Evolutionary conservation across 2,113 vertebrate genomes (phyloP).

Genomic region (Carettochelys insculpta): DNA sequence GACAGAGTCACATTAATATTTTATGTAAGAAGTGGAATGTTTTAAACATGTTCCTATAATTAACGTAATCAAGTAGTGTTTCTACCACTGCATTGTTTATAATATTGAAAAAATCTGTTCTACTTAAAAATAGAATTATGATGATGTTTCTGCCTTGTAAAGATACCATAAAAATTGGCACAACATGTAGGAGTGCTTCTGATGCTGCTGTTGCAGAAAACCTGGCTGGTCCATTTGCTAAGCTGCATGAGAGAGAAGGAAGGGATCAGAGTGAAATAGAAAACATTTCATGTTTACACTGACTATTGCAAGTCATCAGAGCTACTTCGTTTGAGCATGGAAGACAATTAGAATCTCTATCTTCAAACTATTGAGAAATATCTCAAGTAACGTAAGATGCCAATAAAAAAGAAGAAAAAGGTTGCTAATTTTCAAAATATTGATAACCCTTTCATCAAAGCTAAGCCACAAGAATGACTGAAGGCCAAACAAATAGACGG

Average conservation of each 20-base stretch:
- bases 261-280: conserved; percentile 36
- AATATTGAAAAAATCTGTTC: conserved; percentile 13
- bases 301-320: conserved; percentile 40
- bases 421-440: conserved; percentile 49
- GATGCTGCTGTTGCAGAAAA: conserved; percentile 33
- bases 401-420: conserved; percentile 24
- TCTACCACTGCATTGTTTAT: conserved; percentile 8
- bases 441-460: conserved; percentile 58
- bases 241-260: not conserved
- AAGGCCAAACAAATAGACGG: conserved; percentile 26
- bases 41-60: conserved; percentile 24
- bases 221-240: not conserved
- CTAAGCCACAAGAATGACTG: conserved; percentile 52
- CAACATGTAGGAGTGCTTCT: not conserved
- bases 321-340: conserved; percentile 14
- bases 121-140: conserved; percentile 48
- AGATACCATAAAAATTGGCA: conserved; percentile 28
- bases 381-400: conserved; percentile 46
- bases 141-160: conserved; percentile 1
- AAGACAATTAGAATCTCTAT: conserved; percentile 40
- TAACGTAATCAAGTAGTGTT: conserved; percentile 21
- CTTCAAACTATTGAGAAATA: conserved; percentile 46
- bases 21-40: conserved; percentile 1
- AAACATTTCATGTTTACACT: conserved; percentile 29
- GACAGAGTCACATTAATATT: not conserved